Evolutionary conservation across 1,140 invertebrate genomes (phyloP).

Genomic region (Galendromus occidentalis): DNA sequence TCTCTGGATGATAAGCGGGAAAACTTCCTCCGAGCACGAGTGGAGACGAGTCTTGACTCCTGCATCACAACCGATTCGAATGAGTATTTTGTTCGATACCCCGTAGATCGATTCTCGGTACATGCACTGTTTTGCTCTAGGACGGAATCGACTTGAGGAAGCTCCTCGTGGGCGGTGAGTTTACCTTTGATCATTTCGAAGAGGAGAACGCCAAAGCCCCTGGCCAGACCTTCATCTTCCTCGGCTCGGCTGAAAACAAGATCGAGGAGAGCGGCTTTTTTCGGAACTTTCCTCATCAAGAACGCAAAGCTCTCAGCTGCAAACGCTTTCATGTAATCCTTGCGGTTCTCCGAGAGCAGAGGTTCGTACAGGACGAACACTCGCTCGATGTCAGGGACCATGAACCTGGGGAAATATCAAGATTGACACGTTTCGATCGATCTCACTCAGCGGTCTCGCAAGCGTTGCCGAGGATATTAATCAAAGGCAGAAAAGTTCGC

Average conservation of each 20-base stretch:
- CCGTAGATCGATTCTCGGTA: too few relatives aligned
- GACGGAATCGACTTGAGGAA: too few relatives aligned
- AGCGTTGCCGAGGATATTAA: neutral
- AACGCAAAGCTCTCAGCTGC: constrained; percentile 85
- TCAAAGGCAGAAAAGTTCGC: neutral
- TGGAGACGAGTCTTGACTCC: neutral
- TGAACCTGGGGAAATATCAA: constrained; percentile 20
- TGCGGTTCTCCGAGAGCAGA: constrained; percentile 33
- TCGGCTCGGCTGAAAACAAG: constrained; percentile 45
- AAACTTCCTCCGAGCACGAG: neutral
- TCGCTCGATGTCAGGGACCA: constrained; percentile 54
- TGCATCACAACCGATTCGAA: too few relatives aligned
- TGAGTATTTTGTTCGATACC: too few relatives aligned
- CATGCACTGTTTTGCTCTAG: too few relatives aligned
- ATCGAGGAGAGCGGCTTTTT: constrained; percentile 50
- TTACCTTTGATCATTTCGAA: constrained; percentile 67
- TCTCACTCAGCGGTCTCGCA: neutral
- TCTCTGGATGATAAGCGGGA: neutral
- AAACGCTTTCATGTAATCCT: constrained; percentile 66
- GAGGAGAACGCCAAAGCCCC: constrained; percentile 55
- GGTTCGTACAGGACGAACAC: constrained; percentile 11
- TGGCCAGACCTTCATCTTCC: constrained; percentile 38
- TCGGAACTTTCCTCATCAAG: constrained; percentile 53
- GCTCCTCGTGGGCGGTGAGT: too few relatives aligned
- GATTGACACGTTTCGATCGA: neutral